Base-by-base conservation (phyloP, 1,140 invertebrate species). In the Drosophila orosa region DNA sequence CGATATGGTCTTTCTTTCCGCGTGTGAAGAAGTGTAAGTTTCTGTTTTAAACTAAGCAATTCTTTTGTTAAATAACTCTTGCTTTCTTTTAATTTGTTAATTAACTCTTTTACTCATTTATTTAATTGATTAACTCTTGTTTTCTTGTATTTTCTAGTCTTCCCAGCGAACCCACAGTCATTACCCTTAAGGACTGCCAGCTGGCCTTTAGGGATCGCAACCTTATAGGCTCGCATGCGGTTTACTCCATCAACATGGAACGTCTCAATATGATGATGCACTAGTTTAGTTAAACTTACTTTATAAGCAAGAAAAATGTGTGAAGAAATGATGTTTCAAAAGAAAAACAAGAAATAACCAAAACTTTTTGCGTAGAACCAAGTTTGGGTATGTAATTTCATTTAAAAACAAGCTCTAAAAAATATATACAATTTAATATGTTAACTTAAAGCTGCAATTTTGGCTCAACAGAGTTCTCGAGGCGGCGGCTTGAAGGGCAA, bases 191-290 rank as follows among this genome's bases (percentile, higher is more conserved):
- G 44, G 94, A 94, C 76, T 92, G 94, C 45, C 94, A 94, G 69
- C 92, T 92, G 19, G 93, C 93, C 3, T 89, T 94, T 22, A 78
- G 92, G 13, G 92, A 94, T 68, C 93, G 91, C 61, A 94, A 94
- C 85, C 76, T 93, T 0, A 94, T 94, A 55, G 92, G 93, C 3
- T 94, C 93, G 15, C 94, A 94, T 85, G 93, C 93, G 2, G 93
- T 94, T 3, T 94, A 94, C 82, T 92, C 94, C 19, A 92, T 94
- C 1, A 94, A 94, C 69, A 94, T 94, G 93, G 94, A 95, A 72
- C 92, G 93, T 47, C 74, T 95, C 3, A 93, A 93, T 7, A 92
- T 93, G 52, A 93, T 94, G 92, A 83, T 94, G 63, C 93, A 94
- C 55, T 94, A 78, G 40, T 33, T 56, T 58, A 45, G 13, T 47